Conservation (phyloP, 2,888 invertebrate species). For the Fissipunctia ypsillon region DNA sequence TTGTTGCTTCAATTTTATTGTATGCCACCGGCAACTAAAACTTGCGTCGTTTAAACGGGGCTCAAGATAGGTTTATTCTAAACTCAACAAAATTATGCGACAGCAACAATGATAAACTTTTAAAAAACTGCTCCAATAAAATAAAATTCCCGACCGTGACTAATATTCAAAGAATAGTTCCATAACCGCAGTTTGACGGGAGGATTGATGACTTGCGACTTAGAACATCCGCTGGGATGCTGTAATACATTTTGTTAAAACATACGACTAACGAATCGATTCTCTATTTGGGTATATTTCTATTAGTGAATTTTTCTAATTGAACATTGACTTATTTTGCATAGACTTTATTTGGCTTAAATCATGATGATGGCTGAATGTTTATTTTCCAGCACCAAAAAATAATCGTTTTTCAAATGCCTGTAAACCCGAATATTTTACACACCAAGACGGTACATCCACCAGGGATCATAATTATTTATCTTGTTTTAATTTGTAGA, state of each 20-base stretch:
- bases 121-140: not conserved
- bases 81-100: not conserved
- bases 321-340: not conserved
- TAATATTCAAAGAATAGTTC: slow-evolving; percentile 25
- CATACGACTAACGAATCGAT: slow-evolving; percentile 1
- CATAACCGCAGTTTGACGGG: slow-evolving; percentile 15
- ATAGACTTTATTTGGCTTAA: not conserved
- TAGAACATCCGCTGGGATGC: not conserved
- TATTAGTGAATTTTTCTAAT: not conserved
- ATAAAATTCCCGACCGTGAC: not conserved
- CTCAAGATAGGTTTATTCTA: not conserved
- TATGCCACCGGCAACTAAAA: no score
- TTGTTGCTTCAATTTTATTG: no score
- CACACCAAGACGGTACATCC: not conserved
- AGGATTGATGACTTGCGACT: slow-evolving; percentile 23
- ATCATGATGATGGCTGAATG: not conserved
- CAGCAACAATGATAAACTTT: not conserved
- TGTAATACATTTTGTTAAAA: slow-evolving; percentile 5
- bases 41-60: not conserved
- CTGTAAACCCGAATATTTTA: not conserved
- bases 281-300: not conserved
- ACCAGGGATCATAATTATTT: not conserved
- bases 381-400: not conserved
- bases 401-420: not conserved
- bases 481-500: not conserved